Evolutionary conservation across 2,888 invertebrate genomes (phyloP).

Genomic region (Pantelozetes paolii): DNA sequence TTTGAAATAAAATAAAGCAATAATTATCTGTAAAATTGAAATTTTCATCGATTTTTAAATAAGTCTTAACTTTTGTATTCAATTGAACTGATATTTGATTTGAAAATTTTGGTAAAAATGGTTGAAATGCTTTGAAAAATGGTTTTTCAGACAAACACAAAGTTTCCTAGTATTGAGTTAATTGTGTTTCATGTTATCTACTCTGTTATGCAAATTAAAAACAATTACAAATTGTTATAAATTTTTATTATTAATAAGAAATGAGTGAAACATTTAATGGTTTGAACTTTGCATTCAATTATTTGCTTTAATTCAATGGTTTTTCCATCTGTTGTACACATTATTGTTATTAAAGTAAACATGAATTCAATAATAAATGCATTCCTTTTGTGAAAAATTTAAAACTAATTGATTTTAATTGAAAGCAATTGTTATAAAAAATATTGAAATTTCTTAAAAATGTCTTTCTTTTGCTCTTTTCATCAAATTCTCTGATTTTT

Average conservation of each 20-base stretch:
- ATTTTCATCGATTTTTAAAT: too few relatives aligned
- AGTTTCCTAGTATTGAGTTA: background rate
- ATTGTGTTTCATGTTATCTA: background rate
- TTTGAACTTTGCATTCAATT: background rate
- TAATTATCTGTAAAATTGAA: too few relatives aligned
- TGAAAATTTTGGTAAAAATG: too few relatives aligned
- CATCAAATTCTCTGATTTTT: background rate
- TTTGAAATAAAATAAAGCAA: too few relatives aligned
- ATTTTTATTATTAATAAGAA: background rate
- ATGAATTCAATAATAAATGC: background rate
- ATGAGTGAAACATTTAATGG: background rate
- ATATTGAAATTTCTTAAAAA: background rate
- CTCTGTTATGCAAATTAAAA: constrained; percentile 8
- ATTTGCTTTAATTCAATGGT: background rate
- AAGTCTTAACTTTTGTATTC: too few relatives aligned
- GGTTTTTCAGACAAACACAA: too few relatives aligned
- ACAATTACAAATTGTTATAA: background rate
- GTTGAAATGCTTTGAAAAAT: too few relatives aligned
- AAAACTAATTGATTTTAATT: background rate
- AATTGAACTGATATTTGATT: too few relatives aligned
- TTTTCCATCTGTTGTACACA: constrained; percentile 24
- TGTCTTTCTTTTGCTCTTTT: too few relatives aligned
- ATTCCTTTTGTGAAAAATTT: background rate
- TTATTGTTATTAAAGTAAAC: background rate
- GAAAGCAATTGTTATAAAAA: background rate